Conservation (phyloP, 2,113 vertebrate genomes). For the Lampris incognitus region DNA sequence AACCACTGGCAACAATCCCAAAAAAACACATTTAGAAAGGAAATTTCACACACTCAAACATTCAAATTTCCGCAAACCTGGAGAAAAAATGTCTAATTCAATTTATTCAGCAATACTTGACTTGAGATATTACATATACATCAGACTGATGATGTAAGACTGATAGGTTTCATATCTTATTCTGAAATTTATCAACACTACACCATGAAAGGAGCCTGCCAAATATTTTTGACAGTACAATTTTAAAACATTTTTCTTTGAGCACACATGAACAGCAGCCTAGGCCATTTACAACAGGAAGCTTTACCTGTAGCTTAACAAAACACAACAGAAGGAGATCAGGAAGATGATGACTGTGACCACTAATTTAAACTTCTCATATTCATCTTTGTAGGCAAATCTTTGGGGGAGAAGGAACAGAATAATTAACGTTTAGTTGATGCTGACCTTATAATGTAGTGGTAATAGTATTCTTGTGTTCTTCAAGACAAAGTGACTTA, state of each 20-base stretch:
- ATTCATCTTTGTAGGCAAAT: slow-evolving; percentile 98
- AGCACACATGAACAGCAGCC: no score
- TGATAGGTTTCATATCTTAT: no score
- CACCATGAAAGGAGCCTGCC: no score
- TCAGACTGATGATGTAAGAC: no score
- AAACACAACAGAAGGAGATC: slow-evolving; percentile 92
- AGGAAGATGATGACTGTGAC: slow-evolving; percentile 95
- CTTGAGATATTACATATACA: no score
- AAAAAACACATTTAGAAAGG: no score
- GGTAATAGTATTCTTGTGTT: neutral
- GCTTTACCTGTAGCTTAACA: slow-evolving; percentile 92
- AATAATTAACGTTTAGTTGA: fast-evolving
- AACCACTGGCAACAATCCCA: neutral
- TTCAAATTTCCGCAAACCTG: no score
- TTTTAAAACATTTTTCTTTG: no score
- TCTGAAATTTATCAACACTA: no score
- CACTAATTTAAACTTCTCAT: slow-evolving; percentile 97
- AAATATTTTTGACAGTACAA: no score
- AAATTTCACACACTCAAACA: neutral
- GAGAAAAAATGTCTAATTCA: no score
- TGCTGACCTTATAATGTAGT: neutral
- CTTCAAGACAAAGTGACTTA: slow-evolving; percentile 60
- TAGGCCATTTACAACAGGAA: neutral
- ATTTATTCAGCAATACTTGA: no score
- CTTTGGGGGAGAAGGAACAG: slow-evolving; percentile 68